Evolutionary conservation across 1,140 invertebrate genomes (phyloP).

Genomic region (Agrypnia vestita): DNA sequence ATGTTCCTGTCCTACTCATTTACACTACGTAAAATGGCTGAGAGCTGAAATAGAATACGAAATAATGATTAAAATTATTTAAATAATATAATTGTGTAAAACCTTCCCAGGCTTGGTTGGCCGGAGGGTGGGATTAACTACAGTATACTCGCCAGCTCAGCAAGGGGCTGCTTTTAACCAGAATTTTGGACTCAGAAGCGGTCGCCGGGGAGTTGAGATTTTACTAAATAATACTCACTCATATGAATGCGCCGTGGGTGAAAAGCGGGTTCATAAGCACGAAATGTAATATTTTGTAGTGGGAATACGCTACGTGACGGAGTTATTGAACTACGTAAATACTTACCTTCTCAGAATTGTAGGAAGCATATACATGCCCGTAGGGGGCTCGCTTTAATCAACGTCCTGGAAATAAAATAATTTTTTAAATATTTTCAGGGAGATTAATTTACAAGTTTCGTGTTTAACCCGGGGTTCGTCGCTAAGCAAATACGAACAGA

Average conservation of each 20-base stretch:
- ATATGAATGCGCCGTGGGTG: constrained; percentile 20
- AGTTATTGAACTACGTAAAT: background rate
- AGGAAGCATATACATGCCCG: too few species aligned
- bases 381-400: too few species aligned
- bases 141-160: constrained; percentile 43
- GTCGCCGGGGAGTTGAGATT: constrained; percentile 2
- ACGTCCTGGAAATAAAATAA: too few species aligned
- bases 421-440: too few species aligned
- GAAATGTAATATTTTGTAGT: constrained; percentile 1
- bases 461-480: too few species aligned
- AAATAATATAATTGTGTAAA: too few species aligned
- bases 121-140: constrained; percentile 34
- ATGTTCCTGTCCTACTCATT: too few species aligned
- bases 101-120: background rate
- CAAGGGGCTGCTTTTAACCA: constrained; percentile 41
- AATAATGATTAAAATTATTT: too few species aligned
- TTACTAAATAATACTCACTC: constrained; percentile 19
- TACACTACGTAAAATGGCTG: too few species aligned
- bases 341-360: background rate
- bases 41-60: too few species aligned
- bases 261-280: constrained; percentile 1
- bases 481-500: too few species aligned
- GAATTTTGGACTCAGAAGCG: constrained; percentile 41
- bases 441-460: too few species aligned
- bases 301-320: background rate